phyloP scores from a whole-genome alignment of 2,797 vertebrate species.

The Acanthurus tractus region DNA sequence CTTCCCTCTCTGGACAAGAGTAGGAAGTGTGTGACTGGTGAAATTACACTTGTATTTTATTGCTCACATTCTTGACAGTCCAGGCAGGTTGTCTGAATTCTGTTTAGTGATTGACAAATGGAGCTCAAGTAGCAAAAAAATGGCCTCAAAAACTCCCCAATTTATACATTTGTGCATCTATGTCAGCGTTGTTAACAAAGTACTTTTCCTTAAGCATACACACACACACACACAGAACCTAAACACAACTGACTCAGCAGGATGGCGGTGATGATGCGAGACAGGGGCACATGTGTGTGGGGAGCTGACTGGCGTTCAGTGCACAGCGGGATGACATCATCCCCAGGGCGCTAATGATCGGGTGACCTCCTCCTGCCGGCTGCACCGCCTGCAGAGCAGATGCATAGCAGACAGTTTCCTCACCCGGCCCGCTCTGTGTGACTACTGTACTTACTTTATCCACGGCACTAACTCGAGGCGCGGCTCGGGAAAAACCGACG shows the following conservation, averaged over 20 bases:
- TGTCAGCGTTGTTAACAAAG: conserved; percentile 26
- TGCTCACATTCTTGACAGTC: conserved; percentile 23
- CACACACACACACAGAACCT: conserved; percentile 13
- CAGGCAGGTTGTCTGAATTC: conserved; percentile 24
- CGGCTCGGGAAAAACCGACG: conserved; percentile 38
- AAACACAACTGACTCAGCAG: conserved; percentile 75
- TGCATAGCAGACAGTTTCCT: conserved; percentile 63
- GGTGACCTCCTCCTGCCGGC: conserved; percentile 65
- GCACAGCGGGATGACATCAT: conserved; percentile 77
- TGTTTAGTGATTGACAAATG: conserved; percentile 26
- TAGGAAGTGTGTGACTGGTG: conserved; percentile 13
- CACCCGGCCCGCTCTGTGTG: conserved; percentile 40
- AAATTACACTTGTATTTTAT: conserved; percentile 26
- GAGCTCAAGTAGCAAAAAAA: conserved; percentile 7
- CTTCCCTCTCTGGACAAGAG: background rate
- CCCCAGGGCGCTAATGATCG: conserved; percentile 66
- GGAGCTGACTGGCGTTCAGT: conserved; percentile 52
- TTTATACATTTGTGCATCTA: conserved; percentile 16
- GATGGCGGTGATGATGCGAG: conserved; percentile 44
- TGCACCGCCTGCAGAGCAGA: conserved; percentile 54
- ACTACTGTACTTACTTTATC: conserved; percentile 69
- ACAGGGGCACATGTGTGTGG: conserved; percentile 34
- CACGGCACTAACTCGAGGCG: conserved; percentile 35
- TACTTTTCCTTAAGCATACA: conserved; percentile 8
- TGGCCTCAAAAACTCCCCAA: conserved; percentile 12